A percentile compares a stretch with the other conserved stretches of the same genome.
phyloP scores from a whole-genome alignment of 2,797 vertebrate genomes.

The Australoheros facetus region DNA sequence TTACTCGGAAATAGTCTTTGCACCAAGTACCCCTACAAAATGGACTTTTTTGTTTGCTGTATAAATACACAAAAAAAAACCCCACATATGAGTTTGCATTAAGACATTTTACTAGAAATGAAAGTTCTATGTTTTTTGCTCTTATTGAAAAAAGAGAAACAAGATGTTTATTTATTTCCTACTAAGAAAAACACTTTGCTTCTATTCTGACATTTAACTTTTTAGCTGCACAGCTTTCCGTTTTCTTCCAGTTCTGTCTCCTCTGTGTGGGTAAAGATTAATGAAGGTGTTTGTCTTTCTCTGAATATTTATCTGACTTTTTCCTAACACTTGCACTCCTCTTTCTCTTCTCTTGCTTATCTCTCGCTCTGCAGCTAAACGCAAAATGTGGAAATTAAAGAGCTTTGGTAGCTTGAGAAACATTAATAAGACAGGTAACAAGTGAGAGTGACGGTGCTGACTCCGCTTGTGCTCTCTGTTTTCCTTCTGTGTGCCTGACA shows the following conservation, averaged over 20 bases:
- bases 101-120: rapidly evolving
- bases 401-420: constrained; percentile 99
- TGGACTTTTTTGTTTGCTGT: rapidly evolving
- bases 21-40: neutral
- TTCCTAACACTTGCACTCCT: constrained; percentile 44
- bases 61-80: neutral
- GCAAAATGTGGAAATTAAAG: constrained; percentile 99
- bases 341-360: constrained; percentile 61
- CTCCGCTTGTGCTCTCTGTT: constrained; percentile 36
- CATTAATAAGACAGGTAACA: constrained; percentile 99
- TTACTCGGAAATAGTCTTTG: neutral
- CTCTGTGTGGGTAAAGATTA: neutral
- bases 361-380: constrained; percentile 89
- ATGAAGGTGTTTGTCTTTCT: constrained; percentile 14
- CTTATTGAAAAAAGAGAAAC: too few species aligned
- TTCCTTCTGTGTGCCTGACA: constrained; percentile 30
- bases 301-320: constrained; percentile 17
- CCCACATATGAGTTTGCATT: too few species aligned
- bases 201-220: neutral
- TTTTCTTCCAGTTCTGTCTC: neutral
- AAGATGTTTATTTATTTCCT: neutral
- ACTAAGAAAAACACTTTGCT: neutral
- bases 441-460: constrained; percentile 43
- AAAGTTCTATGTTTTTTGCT: neutral
- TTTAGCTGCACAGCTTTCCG: neutral